These are phyloP conservation scores for Gnathonemus longibarbis DNA, from an alignment of 2,113 vertebrate species.

Conservation along the genomic window DNA sequence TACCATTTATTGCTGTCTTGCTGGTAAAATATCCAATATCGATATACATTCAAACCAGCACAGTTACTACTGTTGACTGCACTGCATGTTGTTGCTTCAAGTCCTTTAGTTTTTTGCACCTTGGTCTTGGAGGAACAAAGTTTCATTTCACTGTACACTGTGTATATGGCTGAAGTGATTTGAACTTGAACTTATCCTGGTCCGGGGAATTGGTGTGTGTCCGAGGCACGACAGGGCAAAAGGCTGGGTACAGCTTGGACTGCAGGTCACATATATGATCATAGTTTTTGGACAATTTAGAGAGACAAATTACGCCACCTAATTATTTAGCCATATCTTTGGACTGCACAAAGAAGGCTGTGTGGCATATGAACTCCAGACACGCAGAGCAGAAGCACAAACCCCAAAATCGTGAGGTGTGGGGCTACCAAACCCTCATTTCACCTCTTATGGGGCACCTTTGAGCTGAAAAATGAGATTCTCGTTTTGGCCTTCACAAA, in stretches of 20 bases:
- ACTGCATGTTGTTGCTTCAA: no score
- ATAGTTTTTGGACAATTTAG: background rate
- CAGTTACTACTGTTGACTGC: no score
- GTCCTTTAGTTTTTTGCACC: no score
- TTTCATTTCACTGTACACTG: no score
- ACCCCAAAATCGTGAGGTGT: background rate
- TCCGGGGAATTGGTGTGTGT: background rate
- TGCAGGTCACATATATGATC: background rate
- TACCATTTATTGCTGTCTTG: no score
- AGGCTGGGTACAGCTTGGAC: background rate
- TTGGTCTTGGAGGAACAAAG: no score
- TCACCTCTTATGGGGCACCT: background rate
- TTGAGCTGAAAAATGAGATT: background rate
- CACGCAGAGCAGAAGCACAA: background rate
- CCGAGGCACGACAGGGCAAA: background rate
- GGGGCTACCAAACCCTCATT: background rate
- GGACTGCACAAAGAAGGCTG: background rate
- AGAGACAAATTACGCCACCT: background rate
- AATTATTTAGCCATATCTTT: background rate
- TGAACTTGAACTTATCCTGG: background rate
- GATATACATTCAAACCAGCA: no score
- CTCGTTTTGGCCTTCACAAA: background rate
- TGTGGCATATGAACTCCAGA: background rate
- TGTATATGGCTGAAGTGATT: no score
- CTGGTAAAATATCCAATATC: no score